These are phyloP conservation scores for Tridacna crocea DNA, from an alignment of 2,888 invertebrate species.

Conservation along the genomic window DNA sequence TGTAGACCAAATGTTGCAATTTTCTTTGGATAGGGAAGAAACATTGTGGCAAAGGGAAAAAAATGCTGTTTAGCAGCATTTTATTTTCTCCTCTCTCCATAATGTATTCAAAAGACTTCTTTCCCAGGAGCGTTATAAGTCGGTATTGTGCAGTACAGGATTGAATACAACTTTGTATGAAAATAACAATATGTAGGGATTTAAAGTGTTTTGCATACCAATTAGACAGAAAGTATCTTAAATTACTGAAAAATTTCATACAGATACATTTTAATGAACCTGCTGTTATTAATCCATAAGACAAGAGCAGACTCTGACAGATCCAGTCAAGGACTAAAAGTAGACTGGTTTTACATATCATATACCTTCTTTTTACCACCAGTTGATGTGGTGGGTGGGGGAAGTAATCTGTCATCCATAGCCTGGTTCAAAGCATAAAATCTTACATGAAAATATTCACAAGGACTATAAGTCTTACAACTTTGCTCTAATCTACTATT, in stretches of 20 bases:
- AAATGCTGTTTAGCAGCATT: too few species aligned
- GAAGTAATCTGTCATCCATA: slow-evolving; percentile 40
- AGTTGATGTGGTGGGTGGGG: slow-evolving; percentile 14
- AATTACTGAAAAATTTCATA: background rate
- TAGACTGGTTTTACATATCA: slow-evolving; percentile 1
- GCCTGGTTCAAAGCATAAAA: slow-evolving; percentile 34
- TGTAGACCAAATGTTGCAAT: too few species aligned
- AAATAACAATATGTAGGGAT: background rate
- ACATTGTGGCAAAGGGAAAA: too few species aligned
- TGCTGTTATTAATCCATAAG: slow-evolving; percentile 16
- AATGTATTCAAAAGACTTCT: too few species aligned
- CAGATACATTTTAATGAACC: background rate
- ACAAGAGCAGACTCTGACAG: slow-evolving; percentile 16
- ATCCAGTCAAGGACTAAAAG: background rate
- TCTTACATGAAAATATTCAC: background rate
- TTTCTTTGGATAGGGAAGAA: too few species aligned
- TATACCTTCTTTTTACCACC: slow-evolving; percentile 48
- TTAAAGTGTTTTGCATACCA: background rate
- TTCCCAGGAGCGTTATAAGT: background rate
- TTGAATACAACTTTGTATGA: background rate
- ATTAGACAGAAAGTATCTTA: background rate
- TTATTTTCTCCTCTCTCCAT: too few species aligned
- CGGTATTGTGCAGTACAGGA: too few species aligned
- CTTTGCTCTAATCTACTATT: too few species aligned
- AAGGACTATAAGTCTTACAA: background rate